Evolutionary conservation across 2,888 invertebrate species (phyloP).

Genomic region (Anarsia innoxiella): DNA sequence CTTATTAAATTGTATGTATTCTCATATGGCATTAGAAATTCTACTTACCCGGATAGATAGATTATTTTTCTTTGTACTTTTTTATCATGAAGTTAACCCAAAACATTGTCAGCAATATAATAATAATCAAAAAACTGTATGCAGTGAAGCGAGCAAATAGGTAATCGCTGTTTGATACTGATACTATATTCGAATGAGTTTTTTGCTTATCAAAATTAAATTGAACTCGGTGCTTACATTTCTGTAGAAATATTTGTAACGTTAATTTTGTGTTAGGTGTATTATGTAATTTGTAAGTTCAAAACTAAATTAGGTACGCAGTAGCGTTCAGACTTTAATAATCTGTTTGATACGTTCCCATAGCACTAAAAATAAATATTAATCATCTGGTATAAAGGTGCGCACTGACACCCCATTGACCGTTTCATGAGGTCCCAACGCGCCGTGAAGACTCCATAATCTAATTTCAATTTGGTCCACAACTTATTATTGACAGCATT

Average conservation of each 20-base stretch:
- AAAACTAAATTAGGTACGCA: conserved; percentile 16
- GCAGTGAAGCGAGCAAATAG: conserved; percentile 47
- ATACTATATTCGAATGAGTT: conserved; percentile 45
- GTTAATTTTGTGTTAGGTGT: not conserved
- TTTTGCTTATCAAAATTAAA: conserved; percentile 47
- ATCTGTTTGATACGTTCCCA: conserved; percentile 39
- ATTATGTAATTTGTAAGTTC: not conserved
- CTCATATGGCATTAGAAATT: too few species aligned
- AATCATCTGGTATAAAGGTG: conserved; percentile 54
- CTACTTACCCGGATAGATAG: too few species aligned
- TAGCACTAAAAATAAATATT: conserved; percentile 55
- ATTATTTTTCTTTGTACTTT: too few species aligned
- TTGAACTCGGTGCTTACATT: conserved; percentile 24
- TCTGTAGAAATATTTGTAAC: not conserved
- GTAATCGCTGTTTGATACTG: conserved; percentile 35
- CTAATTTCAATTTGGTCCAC: conserved; percentile 66
- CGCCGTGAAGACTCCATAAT: conserved; percentile 63
- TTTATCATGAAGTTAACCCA: too few species aligned
- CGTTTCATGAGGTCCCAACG: conserved; percentile 58
- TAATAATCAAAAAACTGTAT: too few species aligned
- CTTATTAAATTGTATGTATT: too few species aligned
- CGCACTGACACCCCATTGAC: conserved; percentile 62
- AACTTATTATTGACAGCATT: conserved; percentile 54
- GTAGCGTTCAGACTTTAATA: conserved; percentile 30
- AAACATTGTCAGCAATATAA: too few species aligned